A percentile compares a stretch with the other conserved stretches of the same genome.
These are phyloP conservation scores for Peromyscus californicus DNA, from an alignment of 2,113 vertebrate genomes.

Conservation along the genomic window DNA sequence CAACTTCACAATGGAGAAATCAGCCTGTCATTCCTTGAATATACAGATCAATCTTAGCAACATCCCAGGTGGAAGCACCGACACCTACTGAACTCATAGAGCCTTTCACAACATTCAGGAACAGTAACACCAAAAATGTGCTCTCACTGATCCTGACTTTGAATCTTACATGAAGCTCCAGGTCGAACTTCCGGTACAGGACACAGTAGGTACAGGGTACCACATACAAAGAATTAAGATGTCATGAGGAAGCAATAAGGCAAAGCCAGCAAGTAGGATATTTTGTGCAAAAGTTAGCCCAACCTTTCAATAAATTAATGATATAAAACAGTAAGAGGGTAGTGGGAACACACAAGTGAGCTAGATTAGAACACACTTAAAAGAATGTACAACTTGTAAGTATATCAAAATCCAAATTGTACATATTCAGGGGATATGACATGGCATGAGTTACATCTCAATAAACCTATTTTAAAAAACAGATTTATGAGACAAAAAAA, in stretches of 20 bases:
- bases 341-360: neutral
- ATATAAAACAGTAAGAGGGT: neutral
- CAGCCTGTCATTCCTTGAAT: neutral
- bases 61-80: neutral
- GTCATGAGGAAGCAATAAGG: neutral
- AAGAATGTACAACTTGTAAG: neutral
- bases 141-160: neutral
- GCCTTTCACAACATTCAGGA: neutral
- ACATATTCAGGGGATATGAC: neutral
- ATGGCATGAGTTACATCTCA: neutral
- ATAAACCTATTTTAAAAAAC: neutral
- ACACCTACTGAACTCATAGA: neutral
- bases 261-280: constrained; percentile 8
- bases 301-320: neutral
- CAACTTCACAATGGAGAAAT: neutral
- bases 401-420: neutral
- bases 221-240: neutral
- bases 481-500: neutral
- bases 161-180: constrained; percentile 13
- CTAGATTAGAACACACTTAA: constrained; percentile 33
- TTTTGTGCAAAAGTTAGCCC: neutral
- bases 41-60: neutral
- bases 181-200: neutral
- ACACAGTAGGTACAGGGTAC: neutral
- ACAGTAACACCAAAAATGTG: neutral